These are phyloP conservation scores for Prionace glauca DNA, from an alignment of 2,797 vertebrate species.

Conservation along the genomic window DNA sequence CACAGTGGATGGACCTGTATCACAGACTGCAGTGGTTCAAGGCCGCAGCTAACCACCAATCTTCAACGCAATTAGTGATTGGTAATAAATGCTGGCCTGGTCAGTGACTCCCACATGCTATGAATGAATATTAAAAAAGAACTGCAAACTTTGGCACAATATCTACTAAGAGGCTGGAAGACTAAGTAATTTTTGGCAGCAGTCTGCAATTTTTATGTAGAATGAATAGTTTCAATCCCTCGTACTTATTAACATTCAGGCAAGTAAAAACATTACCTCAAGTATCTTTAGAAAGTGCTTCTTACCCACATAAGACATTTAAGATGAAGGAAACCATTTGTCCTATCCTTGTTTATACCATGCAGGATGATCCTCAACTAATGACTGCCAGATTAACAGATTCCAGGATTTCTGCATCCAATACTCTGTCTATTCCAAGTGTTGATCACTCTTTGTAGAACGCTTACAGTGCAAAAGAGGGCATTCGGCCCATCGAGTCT, in stretches of 20 bases:
- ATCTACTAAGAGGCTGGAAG: too few species aligned
- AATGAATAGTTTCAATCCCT: neutral
- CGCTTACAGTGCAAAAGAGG: too few species aligned
- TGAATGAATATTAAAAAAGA: too few species aligned
- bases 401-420: neutral
- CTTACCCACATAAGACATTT: neutral
- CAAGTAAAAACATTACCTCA: neutral
- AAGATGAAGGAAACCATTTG: neutral
- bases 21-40: too few species aligned
- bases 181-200: neutral
- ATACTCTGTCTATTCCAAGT: neutral
- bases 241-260: neutral
- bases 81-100: too few species aligned
- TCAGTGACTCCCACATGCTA: too few species aligned
- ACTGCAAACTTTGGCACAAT: too few species aligned
- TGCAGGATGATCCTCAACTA: neutral
- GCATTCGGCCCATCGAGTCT: too few species aligned
- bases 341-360: neutral
- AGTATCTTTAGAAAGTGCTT: neutral
- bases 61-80: too few species aligned
- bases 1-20: too few species aligned
- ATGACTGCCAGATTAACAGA: neutral
- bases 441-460: neutral
- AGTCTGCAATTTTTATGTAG: neutral
- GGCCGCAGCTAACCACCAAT: too few species aligned